Evolutionary conservation across 2,888 invertebrate species (phyloP), one percentile per base, ranked within the genome.

Genomic region (Cosmorhoe ocellata): DNA sequence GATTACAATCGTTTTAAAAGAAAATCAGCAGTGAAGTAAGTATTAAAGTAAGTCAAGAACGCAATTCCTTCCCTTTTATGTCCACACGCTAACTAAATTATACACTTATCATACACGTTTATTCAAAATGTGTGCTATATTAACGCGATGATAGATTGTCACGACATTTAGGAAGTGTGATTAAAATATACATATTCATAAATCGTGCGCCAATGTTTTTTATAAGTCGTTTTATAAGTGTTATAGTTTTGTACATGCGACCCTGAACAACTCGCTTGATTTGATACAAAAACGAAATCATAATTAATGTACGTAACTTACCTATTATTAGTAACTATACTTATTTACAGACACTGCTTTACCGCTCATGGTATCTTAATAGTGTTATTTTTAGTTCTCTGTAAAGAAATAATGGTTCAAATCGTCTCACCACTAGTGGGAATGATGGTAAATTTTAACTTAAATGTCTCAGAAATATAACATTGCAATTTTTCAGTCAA

Each of bases 101-200:
- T 32, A 26, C 6, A 32, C 2, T 38, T 32, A 39, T n/a, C 37
- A 38, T 14, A 18, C 18, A 32, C 22, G 26, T 26, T 24, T 11
- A n/a, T 26, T 34, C 9, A 22, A 41, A 30, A 43, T 34, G 34
- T 47, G 30, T 46, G 31, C 32, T 33, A 46, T 26, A 38, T 28
- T 33, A 13, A 32, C 46, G 24, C 34, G 27, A 47, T 36, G 40
- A 36, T 40, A 34, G 47, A 40, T 36, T 34, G 47, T 30, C 47
- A 36, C 40, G 47, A 41, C 40, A 47, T 24, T 33, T 47, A 47
- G 47, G 47, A 47, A 47, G 47, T 41, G 13, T 22, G 8, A 32
- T 39, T 28, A 34, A 34, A 40, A 40, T 40, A 22, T 40, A 30
- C 28, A 34, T 39, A 39, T 46, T 39, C 32, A 46, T 45, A 32